Conservation (phyloP, 2,888 invertebrate genomes). For the Hymenopus coronatus region DNA sequence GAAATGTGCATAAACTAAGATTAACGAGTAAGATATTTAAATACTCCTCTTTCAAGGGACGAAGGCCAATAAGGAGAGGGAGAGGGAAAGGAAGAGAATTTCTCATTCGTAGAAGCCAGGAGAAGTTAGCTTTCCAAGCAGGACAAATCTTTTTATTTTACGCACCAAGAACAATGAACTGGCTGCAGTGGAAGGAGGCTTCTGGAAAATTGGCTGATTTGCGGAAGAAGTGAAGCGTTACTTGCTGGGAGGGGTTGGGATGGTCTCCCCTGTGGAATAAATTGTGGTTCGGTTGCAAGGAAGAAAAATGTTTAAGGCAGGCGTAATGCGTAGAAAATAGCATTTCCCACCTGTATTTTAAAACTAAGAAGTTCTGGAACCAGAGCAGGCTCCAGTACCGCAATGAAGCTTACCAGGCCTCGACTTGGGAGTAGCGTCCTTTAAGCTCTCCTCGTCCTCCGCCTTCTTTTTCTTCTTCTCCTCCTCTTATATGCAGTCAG, state of each 20-base stretch:
- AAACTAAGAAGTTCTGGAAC: not conserved
- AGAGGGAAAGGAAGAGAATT: not conserved
- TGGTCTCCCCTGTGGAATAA: not conserved
- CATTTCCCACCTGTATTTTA: not conserved
- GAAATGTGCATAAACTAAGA: no score
- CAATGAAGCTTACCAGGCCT: no score
- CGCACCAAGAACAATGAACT: constrained; percentile 28
- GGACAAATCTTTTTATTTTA: constrained; percentile 25
- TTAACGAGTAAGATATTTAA: no score
- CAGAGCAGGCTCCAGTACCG: not conserved
- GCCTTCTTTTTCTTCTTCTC: no score
- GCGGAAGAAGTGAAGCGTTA: constrained; percentile 22
- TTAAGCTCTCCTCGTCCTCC: no score
- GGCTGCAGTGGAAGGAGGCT: not conserved
- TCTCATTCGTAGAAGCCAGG: not conserved
- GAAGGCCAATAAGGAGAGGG: not conserved
- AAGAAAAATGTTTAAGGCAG: not conserved
- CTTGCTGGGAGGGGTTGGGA: not conserved
- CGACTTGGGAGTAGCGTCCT: no score
- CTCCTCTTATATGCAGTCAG: no score
- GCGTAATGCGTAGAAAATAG: not conserved
- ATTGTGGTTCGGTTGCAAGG: not conserved
- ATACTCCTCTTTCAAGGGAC: not conserved
- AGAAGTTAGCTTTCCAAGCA: not conserved
- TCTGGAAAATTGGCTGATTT: constrained; percentile 32